These are phyloP conservation scores for Cerceris rybyensis DNA, from an alignment of 2,888 invertebrate species.

Conservation along the genomic window DNA sequence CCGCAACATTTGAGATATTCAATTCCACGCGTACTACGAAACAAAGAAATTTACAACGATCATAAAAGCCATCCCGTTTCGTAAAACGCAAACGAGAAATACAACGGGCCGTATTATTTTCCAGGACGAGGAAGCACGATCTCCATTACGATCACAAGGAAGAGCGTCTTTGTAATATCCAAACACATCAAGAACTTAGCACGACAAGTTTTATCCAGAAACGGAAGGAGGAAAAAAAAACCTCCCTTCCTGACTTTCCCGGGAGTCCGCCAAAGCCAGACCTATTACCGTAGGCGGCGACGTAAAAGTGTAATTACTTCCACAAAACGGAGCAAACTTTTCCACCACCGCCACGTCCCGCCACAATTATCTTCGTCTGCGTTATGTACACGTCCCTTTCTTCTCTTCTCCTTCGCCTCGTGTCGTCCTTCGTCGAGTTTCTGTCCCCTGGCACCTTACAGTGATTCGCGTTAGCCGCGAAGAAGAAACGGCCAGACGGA, in stretches of 20 bases:
- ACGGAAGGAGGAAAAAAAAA: not conserved
- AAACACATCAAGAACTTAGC: not conserved
- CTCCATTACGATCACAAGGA: not conserved
- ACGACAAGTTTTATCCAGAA: not conserved
- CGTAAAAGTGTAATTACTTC: conserved; percentile 50
- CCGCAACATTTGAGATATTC: no score
- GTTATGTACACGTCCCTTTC: conserved; percentile 18
- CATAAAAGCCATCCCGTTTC: no score
- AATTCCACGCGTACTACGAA: no score
- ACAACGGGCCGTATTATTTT: not conserved
- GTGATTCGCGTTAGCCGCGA: not conserved
- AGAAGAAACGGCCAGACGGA: conserved; percentile 24
- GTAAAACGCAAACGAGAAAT: not conserved
- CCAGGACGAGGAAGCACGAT: not conserved
- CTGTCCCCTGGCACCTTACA: not conserved
- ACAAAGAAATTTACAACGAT: no score
- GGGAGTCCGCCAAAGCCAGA: conserved; percentile 16
- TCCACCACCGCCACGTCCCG: not conserved
- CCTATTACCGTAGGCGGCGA: conserved; percentile 12
- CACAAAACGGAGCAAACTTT: conserved; percentile 40
- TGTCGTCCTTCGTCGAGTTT: not conserved
- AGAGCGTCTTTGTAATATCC: not conserved
- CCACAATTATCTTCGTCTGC: conserved; percentile 33
- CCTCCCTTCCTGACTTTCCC: conserved; percentile 5
- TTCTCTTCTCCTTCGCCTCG: not conserved